These are phyloP conservation scores for Haemorhous mexicanus DNA, from an alignment of 2,113 vertebrate species.

Conservation along the genomic window DNA sequence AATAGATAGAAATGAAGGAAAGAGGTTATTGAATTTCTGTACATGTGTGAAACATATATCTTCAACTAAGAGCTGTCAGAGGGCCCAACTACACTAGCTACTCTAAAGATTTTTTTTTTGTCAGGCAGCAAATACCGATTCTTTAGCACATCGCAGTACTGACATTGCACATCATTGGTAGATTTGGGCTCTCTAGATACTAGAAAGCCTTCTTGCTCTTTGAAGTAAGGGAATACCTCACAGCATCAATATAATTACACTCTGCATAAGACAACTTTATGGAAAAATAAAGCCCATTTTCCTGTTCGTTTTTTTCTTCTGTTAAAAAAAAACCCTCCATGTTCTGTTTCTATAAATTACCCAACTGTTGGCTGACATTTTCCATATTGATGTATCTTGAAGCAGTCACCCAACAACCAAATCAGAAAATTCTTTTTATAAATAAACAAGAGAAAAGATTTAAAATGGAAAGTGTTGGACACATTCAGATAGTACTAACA, in stretches of 20 bases:
- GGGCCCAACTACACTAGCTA: background rate
- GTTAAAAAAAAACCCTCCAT: rapidly evolving
- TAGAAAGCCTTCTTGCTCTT: background rate
- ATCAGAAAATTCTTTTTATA: background rate
- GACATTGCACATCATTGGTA: background rate
- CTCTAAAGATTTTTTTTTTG: background rate
- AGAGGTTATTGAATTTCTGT: background rate
- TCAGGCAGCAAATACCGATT: background rate
- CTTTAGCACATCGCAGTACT: background rate
- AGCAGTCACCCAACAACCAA: background rate
- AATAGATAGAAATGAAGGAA: background rate
- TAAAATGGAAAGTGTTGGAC: background rate
- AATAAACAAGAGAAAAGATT: background rate
- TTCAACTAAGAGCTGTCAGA: background rate
- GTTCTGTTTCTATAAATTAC: background rate
- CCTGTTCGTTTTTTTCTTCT: background rate
- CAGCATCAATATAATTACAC: background rate
- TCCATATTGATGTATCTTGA: background rate
- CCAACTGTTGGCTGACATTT: conserved; percentile 17
- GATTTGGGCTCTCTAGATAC: background rate
- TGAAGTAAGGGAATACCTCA: background rate
- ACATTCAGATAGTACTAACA: background rate
- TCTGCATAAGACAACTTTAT: background rate
- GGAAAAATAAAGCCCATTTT: background rate
- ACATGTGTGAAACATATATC: background rate